These are phyloP conservation scores for Philaethria dido DNA, from an alignment of 2,888 invertebrate genomes.

Conservation along the genomic window DNA sequence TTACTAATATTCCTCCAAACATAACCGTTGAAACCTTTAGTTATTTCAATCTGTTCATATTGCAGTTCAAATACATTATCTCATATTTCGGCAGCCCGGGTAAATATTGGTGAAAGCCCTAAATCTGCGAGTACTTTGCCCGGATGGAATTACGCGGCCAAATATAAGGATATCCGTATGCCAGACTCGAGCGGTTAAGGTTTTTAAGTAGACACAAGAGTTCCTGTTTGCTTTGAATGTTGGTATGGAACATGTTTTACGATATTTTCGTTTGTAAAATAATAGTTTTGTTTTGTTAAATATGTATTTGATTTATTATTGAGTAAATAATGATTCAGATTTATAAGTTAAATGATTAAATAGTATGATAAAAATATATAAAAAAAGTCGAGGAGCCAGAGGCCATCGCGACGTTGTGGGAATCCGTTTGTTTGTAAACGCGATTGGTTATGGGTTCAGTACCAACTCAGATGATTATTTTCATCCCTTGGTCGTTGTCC, in stretches of 20 bases:
- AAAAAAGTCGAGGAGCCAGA: no score
- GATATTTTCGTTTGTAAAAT: not conserved
- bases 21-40: conserved; percentile 11
- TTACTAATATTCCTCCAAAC: not conserved
- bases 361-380: no score
- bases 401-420: no score
- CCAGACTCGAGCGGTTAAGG: conserved; percentile 54
- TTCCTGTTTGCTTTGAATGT: conserved; percentile 14
- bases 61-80: conserved; percentile 67
- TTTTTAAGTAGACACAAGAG: conserved; percentile 33
- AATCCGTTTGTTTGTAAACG: no score
- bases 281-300: no score
- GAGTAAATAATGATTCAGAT: no score
- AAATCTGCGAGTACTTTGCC: conserved; percentile 62
- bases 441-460: no score
- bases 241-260: not conserved
- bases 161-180: conserved; percentile 58
- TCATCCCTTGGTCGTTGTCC: no score
- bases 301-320: no score
- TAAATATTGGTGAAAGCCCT: conserved; percentile 65
- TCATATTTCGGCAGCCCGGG: conserved; percentile 59
- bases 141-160: conserved; percentile 51
- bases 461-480: no score
- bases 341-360: no score
- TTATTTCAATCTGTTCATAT: conserved; percentile 49